Percentiles rank a stretch among this genome's conserved stretches.
phyloP scores from a whole-genome alignment of 2,797 vertebrate genomes.

The Brotula barbata region DNA sequence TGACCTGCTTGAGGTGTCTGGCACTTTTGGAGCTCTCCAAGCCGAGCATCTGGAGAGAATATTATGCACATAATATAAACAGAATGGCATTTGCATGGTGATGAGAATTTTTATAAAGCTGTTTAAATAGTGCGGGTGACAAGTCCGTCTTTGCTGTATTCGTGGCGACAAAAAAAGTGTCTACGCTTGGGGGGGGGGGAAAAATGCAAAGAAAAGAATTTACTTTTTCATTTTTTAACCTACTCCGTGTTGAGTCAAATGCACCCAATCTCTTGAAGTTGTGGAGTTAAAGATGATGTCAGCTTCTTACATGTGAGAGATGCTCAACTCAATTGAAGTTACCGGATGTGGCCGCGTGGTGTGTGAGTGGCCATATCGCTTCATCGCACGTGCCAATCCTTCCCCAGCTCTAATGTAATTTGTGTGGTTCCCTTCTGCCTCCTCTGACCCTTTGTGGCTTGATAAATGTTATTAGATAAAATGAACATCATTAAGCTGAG shows the following conservation, averaged over 20 bases:
- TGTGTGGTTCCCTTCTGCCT: constrained; percentile 67
- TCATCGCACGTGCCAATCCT: constrained; percentile 69
- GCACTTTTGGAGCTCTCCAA: constrained; percentile 38
- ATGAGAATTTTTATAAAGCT: constrained; percentile 21
- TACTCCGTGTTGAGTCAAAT: constrained; percentile 4
- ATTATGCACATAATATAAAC: constrained; percentile 30
- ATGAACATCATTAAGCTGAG: constrained; percentile 58
- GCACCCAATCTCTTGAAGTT: constrained; percentile 26
- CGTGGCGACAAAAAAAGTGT: constrained; percentile 4
- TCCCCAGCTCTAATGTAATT: constrained; percentile 76
- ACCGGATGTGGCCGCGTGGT: constrained; percentile 44
- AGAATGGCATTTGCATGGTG: constrained; percentile 41
- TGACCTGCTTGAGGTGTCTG: constrained; percentile 53
- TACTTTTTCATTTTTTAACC: not conserved
- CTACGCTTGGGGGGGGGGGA: not conserved
- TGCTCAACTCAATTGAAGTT: constrained; percentile 71
- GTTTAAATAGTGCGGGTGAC: constrained; percentile 17
- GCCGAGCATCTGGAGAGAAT: constrained; percentile 37
- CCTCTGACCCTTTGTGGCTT: constrained; percentile 70
- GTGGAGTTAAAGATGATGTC: constrained; percentile 37
- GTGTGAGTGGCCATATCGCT: constrained; percentile 65
- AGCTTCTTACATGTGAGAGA: constrained; percentile 67
- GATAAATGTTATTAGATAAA: constrained; percentile 77
- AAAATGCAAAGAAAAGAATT: not conserved
- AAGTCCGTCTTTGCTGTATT: constrained; percentile 4